A percentile compares a stretch with the other conserved stretches of the same genome.
Evolutionary conservation across 2,888 invertebrate species (phyloP).

Genomic region (Melanargia galathea): DNA sequence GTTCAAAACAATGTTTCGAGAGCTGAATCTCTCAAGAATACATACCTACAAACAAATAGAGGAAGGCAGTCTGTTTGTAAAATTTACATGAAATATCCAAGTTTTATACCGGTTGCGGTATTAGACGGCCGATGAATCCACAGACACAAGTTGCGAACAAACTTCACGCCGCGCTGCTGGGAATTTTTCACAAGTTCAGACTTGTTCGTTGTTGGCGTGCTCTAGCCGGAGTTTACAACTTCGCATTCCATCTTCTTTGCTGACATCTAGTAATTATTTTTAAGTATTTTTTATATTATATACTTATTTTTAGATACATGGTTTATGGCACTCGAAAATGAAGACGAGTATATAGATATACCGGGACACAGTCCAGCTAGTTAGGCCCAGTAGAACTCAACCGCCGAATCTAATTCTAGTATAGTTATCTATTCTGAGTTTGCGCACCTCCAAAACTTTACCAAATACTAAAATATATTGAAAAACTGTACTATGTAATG

Average conservation of each 20-base stretch:
- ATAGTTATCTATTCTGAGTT: too few relatives aligned
- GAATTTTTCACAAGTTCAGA: conserved; percentile 5
- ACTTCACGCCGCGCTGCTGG: conserved; percentile 3
- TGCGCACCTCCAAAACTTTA: too few relatives aligned
- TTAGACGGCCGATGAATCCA: not conserved
- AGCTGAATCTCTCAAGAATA: not conserved
- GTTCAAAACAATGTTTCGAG: not conserved
- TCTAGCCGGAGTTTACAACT: not conserved
- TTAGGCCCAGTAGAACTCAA: too few relatives aligned
- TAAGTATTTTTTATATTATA: not conserved
- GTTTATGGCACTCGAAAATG: too few relatives aligned
- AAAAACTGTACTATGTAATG: too few relatives aligned
- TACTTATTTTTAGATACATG: not conserved
- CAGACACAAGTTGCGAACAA: not conserved
- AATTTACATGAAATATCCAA: not conserved
- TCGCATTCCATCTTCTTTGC: not conserved
- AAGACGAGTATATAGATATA: too few relatives aligned
- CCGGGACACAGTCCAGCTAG: too few relatives aligned
- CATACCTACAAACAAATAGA: not conserved
- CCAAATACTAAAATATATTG: too few relatives aligned
- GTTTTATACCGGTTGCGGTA: conserved; percentile 6
- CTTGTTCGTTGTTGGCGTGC: not conserved
- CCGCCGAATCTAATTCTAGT: too few relatives aligned
- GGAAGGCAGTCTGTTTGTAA: not conserved
- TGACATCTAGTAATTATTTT: not conserved